Evolutionary conservation across 2,113 vertebrate species (phyloP), one percentile per base, ranked within the genome.

Genomic region (Struthidea cinerea): DNA sequence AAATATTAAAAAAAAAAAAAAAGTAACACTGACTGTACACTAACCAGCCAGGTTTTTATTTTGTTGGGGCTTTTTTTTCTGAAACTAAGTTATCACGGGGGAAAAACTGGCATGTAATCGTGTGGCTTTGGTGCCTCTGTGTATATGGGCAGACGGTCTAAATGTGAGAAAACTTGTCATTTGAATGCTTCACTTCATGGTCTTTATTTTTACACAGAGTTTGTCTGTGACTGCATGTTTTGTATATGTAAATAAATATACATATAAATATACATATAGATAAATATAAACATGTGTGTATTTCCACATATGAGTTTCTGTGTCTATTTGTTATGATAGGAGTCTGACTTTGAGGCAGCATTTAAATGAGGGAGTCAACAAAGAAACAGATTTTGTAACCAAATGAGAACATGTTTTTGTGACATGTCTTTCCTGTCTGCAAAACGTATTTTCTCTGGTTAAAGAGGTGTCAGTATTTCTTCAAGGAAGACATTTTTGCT

Each of bases 331-430:
- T 95, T 96, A 91, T 94, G 93, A 95, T 87, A 93, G 81, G 63
- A 95, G 87, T 69, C 84, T 92, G 93, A 96, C 78, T 96, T 83
- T 73, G 87, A 91, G 81, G 91, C 78, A 95, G 84, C 80, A 95
- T 95, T 92, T 94, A 95, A 94, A 97, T 95, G 57, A 96, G 61
- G 77, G 76, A 95, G 89, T 95, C 92, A 91, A 94, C 84, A 91
- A 95, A 96, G 93, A 91, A 94, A 95, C 89, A 95, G 91, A 94
- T 94, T 96, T 96, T 93, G 94, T 94, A 96, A 93, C 87, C 78
- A 94, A 94, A 96, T 96, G 82, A 96, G 93, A 96, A 94, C 93
- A 96, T 93, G 85, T 94, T 96, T 96, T 83, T 93, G 55, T 94
- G 95, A 89, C 95, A 84, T 95, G 83, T 79, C 87, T 96, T 94